These are phyloP conservation scores for Eretmochelys imbricata DNA, from an alignment of 2,113 vertebrate species.

Conservation along the genomic window DNA sequence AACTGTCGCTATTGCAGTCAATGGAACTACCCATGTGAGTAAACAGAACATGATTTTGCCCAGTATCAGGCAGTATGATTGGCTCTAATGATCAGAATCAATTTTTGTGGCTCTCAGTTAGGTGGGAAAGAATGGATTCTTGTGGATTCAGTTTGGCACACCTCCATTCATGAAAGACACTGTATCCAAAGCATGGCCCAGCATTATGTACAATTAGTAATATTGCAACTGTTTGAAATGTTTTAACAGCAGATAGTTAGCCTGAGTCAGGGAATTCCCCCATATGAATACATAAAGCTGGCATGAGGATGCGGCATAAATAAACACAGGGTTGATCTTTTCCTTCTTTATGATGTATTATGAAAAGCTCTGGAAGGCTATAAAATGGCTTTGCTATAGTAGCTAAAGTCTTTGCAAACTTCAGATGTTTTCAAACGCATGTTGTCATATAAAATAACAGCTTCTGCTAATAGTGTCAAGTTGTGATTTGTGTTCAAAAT, in stretches of 20 bases:
- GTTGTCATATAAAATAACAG: background rate
- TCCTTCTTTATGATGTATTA: background rate
- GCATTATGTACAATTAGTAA: background rate
- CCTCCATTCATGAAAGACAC: background rate
- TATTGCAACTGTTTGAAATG: background rate
- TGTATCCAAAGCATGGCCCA: background rate
- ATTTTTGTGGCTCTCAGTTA: background rate
- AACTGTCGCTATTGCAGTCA: background rate
- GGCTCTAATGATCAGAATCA: background rate
- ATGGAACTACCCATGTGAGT: background rate
- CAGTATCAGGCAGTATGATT: background rate
- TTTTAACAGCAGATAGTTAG: background rate
- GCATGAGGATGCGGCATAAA: background rate
- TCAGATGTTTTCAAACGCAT: background rate
- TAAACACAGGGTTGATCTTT: background rate
- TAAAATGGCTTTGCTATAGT: background rate
- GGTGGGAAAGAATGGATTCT: background rate
- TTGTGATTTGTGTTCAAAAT: slow-evolving; percentile 64
- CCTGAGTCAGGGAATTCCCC: background rate
- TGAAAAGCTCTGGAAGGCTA: background rate
- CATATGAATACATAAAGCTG: background rate
- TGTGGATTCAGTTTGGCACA: background rate
- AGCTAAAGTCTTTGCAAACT: background rate
- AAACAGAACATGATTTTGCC: background rate
- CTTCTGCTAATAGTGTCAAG: background rate